Evolutionary conservation across 2,797 vertebrate species (phyloP).

Genomic region (Poecilia velifera): DNA sequence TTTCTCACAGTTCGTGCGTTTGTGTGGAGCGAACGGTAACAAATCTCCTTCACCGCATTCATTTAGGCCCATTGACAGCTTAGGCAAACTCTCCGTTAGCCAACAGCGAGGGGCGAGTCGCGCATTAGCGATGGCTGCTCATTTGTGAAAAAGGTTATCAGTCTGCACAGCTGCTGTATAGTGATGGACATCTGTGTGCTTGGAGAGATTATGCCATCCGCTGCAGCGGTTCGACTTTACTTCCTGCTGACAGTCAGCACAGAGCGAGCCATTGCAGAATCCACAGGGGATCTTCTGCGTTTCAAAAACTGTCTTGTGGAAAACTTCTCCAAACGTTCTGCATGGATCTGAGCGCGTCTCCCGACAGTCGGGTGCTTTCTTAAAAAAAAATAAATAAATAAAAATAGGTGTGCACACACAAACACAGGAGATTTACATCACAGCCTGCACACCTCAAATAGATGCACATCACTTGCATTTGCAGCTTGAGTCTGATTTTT

Average conservation of each 20-base stretch:
- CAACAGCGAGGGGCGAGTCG: not conserved
- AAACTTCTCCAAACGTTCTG: conserved; percentile 31
- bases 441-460: conserved; percentile 23
- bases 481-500: conserved; percentile 5
- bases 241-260: conserved; percentile 44
- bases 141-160: conserved; percentile 40
- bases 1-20: conserved; percentile 15
- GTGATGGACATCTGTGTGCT: conserved; percentile 45
- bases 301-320: conserved; percentile 38
- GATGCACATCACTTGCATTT: conserved; percentile 35
- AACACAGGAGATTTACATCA: conserved; percentile 9
- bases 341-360: conserved; percentile 31
- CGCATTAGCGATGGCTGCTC: conserved; percentile 22
- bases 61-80: conserved; percentile 25
- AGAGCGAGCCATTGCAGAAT: conserved; percentile 29
- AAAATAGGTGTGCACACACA: not conserved
- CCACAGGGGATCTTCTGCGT: conserved; percentile 42
- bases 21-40: conserved; percentile 35
- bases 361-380: conserved; percentile 47
- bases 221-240: conserved; percentile 23
- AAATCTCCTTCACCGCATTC: conserved; percentile 27
- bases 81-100: conserved; percentile 20
- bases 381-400: not conserved
- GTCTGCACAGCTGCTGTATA: conserved; percentile 45
- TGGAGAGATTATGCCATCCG: conserved; percentile 21